These are phyloP conservation scores for Callosobruchus maculatus DNA, from an alignment of 2,888 invertebrate species.

Conservation along the genomic window DNA sequence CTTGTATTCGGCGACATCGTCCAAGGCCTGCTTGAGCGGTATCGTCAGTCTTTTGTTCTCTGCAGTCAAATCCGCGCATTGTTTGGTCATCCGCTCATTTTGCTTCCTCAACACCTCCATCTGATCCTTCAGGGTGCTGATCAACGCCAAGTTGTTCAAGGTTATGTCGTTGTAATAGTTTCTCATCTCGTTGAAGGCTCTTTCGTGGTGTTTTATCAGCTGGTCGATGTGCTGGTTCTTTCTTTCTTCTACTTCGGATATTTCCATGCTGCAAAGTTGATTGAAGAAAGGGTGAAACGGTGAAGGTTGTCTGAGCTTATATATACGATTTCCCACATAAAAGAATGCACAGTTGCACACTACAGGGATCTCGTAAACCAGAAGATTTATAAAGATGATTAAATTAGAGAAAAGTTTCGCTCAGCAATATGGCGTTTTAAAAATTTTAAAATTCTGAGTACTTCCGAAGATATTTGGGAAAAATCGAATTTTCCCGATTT, in stretches of 20 bases:
- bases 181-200: slow-evolving; percentile 84
- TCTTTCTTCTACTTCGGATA: slow-evolving; percentile 85
- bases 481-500: no score
- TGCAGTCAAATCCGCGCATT: slow-evolving; percentile 61
- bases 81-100: slow-evolving; percentile 73
- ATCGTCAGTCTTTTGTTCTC: slow-evolving; percentile 73
- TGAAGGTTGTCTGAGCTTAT: no score
- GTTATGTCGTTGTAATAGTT: slow-evolving; percentile 95
- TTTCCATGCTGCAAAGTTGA: slow-evolving; percentile 70
- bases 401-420: no score
- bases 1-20: slow-evolving; percentile 68
- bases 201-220: slow-evolving; percentile 77
- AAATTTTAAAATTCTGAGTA: no score
- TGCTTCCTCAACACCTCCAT: slow-evolving; percentile 73
- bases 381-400: no score
- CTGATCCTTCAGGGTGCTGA: slow-evolving; percentile 77
- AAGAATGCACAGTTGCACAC: no score
- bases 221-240: slow-evolving; percentile 84
- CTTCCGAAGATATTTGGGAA: no score
- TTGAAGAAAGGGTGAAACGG: no score
- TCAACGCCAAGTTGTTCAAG: slow-evolving; percentile 85
- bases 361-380: no score
- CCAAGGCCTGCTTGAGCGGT: slow-evolving; percentile 68
- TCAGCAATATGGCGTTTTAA: no score
- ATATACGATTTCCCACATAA: no score